Evolutionary conservation across 2,797 vertebrate genomes (phyloP), one percentile per base, ranked within the genome.

Genomic region (Sebastes minor): DNA sequence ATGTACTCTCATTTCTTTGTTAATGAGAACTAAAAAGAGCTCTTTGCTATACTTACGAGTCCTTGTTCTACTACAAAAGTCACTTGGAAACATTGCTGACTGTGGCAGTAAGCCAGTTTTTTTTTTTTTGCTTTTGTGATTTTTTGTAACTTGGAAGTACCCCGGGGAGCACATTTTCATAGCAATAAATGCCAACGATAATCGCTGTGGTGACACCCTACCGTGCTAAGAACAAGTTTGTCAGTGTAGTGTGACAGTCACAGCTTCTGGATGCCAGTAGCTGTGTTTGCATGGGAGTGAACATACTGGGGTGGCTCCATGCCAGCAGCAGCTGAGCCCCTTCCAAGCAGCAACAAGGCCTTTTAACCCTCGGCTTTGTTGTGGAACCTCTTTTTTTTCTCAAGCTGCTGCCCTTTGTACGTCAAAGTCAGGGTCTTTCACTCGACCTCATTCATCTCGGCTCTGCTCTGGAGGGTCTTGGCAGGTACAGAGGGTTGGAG

Each of bases 241-340:
- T 74, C 67, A 78, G 71, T 68, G 80, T 76, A 80, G 71, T 30
- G 86, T 85, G 87, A 91, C 81, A 83, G 80, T 78, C 65, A 35
- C 81, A 74, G 83, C 84, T 61, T 82, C 71, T 81, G 78, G 76
- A 76, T 85, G 79, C 84, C 22, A 1, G 74, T 86, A 85, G 83
- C 67, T 22, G 82, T 88, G 90, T 87, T 90, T 87, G 89, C 80
- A 93, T 89, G 71, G 68, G n/a, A 81, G 81, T 6, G 75, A 91
- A 84, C 80, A 86, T 84, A 77, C 76, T 71, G 78, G 16, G 4
- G 32, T 95, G 94, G 90, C 88, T 79, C 71, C 76, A 35, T 73
- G 91, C 91, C 93, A 95, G 86, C 71, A 90, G 88, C 76, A 90
- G 88, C 86, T 90, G 87, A 91, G 57, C 84, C 59, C 79, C 91